Percentiles rank a stretch among this genome's conserved stretches.
These are phyloP conservation scores for Drosophila kepulauana DNA, from an alignment of 1,140 invertebrate species.

Conservation along the genomic window DNA sequence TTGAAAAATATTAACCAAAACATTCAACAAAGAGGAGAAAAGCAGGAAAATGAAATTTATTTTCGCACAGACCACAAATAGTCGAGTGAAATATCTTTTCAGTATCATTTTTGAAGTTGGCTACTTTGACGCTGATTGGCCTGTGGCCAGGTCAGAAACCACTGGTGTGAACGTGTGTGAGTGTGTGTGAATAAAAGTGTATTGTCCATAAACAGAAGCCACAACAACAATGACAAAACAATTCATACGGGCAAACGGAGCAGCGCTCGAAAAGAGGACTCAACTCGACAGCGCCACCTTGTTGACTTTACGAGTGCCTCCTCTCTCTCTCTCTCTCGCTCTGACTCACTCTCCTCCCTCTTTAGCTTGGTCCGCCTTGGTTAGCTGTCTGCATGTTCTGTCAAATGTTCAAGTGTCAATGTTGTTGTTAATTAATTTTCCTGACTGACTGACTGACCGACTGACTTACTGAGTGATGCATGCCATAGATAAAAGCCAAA, in stretches of 20 bases:
- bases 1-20: conserved; percentile 47
- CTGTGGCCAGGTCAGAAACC: conserved; percentile 36
- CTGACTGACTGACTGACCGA: conserved; percentile 60
- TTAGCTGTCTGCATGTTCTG: conserved; percentile 64
- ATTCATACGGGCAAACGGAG: conserved; percentile 53
- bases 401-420: conserved; percentile 81
- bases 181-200: background rate
- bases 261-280: conserved; percentile 52
- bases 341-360: background rate
- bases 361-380: background rate
- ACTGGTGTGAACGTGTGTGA: conserved; percentile 7
- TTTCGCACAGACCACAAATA: conserved; percentile 31
- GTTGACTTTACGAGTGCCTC: conserved; percentile 70
- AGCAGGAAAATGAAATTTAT: conserved; percentile 67
- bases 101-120: conserved; percentile 20
- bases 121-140: conserved; percentile 51
- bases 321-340: no score
- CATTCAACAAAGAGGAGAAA: conserved; percentile 4
- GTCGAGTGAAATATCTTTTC: conserved; percentile 21
- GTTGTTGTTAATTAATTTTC: conserved; percentile 82
- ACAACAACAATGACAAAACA: conserved; percentile 59
- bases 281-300: conserved; percentile 71
- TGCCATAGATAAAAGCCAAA: conserved; percentile 70
- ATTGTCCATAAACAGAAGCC: conserved; percentile 40
- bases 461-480: conserved; percentile 72